Base-by-base conservation (phyloP, 2,797 vertebrate species). In the Epinephelus awoara region DNA sequence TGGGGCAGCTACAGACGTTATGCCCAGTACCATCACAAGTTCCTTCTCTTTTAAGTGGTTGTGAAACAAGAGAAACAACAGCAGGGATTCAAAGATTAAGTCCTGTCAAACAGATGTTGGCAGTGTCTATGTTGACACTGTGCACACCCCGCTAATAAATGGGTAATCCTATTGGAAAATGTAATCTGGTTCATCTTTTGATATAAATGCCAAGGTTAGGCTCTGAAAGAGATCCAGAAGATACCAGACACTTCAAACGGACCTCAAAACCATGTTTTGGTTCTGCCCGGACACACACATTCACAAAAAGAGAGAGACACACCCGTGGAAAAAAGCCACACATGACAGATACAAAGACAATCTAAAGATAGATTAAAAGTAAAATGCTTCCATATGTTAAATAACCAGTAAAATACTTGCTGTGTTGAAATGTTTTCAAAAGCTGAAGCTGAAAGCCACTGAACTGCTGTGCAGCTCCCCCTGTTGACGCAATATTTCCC, bases 301-400 rank as follows among this genome's bases (percentile, higher is more conserved):
- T 12, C 40, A 42, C 40, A 42, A 63, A 72, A 38, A 64, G 57
- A 44, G 8, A 82, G 49, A 65, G 66, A 70, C 68, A 80, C 63
- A 40, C 79, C 63, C 67, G 11, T 2, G 10, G 50, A 55, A 65
- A 72, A 23, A 49, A 51, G 64, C 64, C 69, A 40, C 61, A 68
- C 50, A 54, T 58, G 85, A 69, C 68, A 85, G 66, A 91, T 57
- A 84, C 40, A 80, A 21, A 85, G 66, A 83, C 4, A 9, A 72
- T 78, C 69, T 85, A 82, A 84, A 87, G 83, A 86, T 77, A 80
- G 65, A 83, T 65, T 51, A 50, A 80, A 82, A 47, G 40, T 67
- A 66, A 88, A 89, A 65, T 1, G 34, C 75, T 89, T 84, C 86
- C 89, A 88, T 67, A 83, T 90, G 90, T 76, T 57, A 72, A 85